Evolutionary conservation across 92 coral and sea anemone species (phyloP).

Genomic region (Heteractis magnifica): DNA sequence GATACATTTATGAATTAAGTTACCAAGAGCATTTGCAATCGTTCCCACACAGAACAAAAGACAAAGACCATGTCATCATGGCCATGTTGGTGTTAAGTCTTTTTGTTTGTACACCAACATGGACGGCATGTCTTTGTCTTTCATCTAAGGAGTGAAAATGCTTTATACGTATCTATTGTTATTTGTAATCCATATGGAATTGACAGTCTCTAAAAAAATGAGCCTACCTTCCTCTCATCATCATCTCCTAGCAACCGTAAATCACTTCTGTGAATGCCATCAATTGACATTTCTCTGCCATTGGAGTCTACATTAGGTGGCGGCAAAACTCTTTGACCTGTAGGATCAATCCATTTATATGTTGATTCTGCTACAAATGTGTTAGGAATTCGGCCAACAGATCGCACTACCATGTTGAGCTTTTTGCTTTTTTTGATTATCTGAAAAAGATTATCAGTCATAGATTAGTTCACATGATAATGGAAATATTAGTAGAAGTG

Average conservation of each 20-base stretch:
- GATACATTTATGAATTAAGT: too few species aligned
- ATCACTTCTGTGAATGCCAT: conserved; percentile 87
- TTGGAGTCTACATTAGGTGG: conserved; percentile 85
- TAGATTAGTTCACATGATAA: not conserved
- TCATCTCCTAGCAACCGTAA: conserved; percentile 90
- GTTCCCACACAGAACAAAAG: too few species aligned
- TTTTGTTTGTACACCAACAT: too few species aligned
- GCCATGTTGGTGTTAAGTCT: too few species aligned
- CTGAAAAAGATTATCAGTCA: conserved; percentile 32
- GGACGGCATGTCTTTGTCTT: too few species aligned
- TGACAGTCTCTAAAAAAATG: not conserved
- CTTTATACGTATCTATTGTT: too few species aligned
- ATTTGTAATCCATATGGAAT: too few species aligned
- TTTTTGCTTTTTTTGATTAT: conserved; percentile 66
- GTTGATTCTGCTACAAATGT: conserved; percentile 89
- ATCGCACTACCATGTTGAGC: conserved; percentile 75
- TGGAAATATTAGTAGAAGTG: not conserved
- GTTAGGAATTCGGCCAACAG: conserved; percentile 90
- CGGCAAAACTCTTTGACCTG: conserved; percentile 71
- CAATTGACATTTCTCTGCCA: conserved; percentile 63
- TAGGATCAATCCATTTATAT: conserved; percentile 89
- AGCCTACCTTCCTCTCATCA: conserved; percentile 94
- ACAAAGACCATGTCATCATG: too few species aligned
- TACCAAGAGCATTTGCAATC: too few species aligned
- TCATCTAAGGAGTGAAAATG: too few species aligned